Evolutionary conservation across 2,888 invertebrate species (phyloP).

Genomic region (Eupithecia pulchellata): DNA sequence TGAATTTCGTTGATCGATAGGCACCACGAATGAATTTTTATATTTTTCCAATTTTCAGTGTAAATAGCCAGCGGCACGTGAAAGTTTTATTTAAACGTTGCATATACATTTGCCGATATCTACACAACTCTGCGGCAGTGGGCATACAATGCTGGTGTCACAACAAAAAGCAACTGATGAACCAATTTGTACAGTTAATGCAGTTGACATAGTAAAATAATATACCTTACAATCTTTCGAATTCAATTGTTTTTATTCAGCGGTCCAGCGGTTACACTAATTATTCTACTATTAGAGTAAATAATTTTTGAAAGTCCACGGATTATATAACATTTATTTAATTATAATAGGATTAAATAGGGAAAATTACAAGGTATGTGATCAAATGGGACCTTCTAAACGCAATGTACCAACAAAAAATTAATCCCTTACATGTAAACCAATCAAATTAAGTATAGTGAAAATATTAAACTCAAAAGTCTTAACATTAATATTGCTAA

Average conservation of each 20-base stretch:
- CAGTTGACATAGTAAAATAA: too few species aligned
- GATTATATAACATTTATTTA: too few species aligned
- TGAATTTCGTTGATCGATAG: background rate
- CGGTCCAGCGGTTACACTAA: background rate
- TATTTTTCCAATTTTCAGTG: background rate
- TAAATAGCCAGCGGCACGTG: background rate
- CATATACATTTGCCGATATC: background rate
- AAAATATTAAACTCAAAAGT: background rate
- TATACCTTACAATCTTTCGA: background rate
- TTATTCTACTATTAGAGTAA: too few species aligned
- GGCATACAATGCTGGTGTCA: background rate
- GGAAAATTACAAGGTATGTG: too few species aligned
- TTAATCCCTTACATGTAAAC: too few species aligned
- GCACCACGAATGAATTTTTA: background rate
- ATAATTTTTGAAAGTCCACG: too few species aligned
- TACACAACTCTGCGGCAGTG: background rate
- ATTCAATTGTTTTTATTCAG: background rate
- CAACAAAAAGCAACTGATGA: background rate
- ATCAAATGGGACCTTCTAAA: too few species aligned
- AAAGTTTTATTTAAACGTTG: background rate
- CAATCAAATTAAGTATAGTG: too few species aligned
- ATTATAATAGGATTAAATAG: too few species aligned
- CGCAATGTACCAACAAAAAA: too few species aligned
- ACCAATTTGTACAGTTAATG: background rate
- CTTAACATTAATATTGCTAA: background rate